Evolutionary conservation across 2,113 vertebrate genomes (phyloP).

Genomic region (Rutilus rutilus): DNA sequence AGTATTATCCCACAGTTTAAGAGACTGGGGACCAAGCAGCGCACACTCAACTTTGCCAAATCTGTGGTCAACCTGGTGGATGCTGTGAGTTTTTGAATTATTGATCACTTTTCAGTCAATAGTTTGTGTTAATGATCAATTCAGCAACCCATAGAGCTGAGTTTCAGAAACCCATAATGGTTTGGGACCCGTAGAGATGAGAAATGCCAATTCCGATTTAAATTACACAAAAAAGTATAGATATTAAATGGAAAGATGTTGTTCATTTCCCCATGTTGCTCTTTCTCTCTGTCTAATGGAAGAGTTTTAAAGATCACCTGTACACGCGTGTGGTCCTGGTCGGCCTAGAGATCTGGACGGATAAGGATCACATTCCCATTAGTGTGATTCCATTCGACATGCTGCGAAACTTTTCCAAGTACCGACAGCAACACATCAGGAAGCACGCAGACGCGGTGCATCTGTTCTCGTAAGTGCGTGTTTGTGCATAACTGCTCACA

Average conservation of each 20-base stretch:
- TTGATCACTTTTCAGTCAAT: background rate
- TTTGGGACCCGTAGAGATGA: background rate
- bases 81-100: slow-evolving; percentile 83
- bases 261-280: background rate
- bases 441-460: slow-evolving; percentile 92
- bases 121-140: background rate
- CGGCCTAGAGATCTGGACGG: slow-evolving; percentile 95
- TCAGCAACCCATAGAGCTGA: background rate
- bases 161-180: background rate
- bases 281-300: slow-evolving; percentile 55
- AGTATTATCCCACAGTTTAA: slow-evolving; percentile 79
- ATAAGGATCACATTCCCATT: slow-evolving; percentile 89
- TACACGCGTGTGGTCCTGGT: slow-evolving; percentile 96
- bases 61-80: slow-evolving; percentile 97
- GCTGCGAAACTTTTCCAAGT: slow-evolving; percentile 92
- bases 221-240: background rate
- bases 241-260: slow-evolving; percentile 3
- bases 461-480: slow-evolving; percentile 87
- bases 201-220: background rate
- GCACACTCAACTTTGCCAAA: slow-evolving; percentile 92
- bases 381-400: slow-evolving; percentile 87
- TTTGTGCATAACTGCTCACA: background rate
- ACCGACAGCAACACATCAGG: slow-evolving; percentile 90
- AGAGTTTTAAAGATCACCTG: slow-evolving; percentile 98
- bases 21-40: slow-evolving; percentile 80